Conservation (phyloP, 2,888 invertebrate genomes). For the Meghimatium bilineatum region DNA sequence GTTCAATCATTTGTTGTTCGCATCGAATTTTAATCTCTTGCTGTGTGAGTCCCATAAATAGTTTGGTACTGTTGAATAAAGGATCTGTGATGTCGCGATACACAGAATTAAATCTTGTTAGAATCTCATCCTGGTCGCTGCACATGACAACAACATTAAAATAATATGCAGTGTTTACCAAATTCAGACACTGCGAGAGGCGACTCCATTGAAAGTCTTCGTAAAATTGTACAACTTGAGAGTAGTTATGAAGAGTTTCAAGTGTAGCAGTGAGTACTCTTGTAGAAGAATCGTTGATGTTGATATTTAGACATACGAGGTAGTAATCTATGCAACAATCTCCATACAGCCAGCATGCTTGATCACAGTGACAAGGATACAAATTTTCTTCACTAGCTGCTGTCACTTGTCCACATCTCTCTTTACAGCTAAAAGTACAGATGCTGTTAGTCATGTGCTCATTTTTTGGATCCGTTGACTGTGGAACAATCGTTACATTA, state of each 20-base stretch:
- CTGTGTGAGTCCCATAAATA: conserved; percentile 2
- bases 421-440: background rate
- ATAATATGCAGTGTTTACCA: background rate
- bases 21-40: conserved; percentile 19
- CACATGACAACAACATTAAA: conserved; percentile 14
- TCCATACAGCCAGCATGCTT: conserved; percentile 42
- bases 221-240: background rate
- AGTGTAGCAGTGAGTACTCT: background rate
- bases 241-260: background rate
- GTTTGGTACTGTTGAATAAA: background rate
- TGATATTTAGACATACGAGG: conserved; percentile 24
- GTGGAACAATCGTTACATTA: too few species aligned
- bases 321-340: conserved; percentile 52
- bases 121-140: background rate
- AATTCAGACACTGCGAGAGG: background rate
- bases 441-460: too few species aligned
- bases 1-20: background rate
- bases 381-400: background rate
- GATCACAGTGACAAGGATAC: conserved; percentile 39
- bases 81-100: background rate
- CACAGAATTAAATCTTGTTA: background rate
- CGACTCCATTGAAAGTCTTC: conserved; percentile 2
- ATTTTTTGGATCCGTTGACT: too few species aligned
- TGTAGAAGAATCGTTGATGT: conserved; percentile 10
- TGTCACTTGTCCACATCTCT: conserved; percentile 3